phyloP scores from a whole-genome alignment of 1,140 invertebrate genomes.

The Drosophila pseudoobscura region DNA sequence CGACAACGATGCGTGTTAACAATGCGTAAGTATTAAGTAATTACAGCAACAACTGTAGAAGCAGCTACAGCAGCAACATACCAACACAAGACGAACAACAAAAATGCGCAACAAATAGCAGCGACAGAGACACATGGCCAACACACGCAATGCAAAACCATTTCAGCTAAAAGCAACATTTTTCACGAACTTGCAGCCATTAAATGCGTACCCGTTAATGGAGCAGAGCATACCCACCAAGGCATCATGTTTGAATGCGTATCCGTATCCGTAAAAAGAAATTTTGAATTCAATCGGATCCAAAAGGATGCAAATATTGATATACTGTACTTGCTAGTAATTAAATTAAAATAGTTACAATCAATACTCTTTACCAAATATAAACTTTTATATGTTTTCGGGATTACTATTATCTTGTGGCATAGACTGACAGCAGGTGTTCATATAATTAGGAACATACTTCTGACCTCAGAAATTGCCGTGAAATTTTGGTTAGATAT shows the following conservation, averaged over 20 bases:
- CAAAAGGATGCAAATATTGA: no score
- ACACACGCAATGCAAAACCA: conserved; percentile 52
- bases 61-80: conserved; percentile 20
- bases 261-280: no score
- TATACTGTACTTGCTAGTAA: no score
- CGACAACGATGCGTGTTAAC: conserved; percentile 71
- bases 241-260: no score
- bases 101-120: conserved; percentile 21
- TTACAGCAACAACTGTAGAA: conserved; percentile 54
- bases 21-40: conserved; percentile 77
- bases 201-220: conserved; percentile 5
- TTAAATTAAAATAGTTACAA: no score
- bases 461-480: no score
- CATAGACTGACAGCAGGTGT: no score
- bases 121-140: conserved; percentile 25
- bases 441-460: no score
- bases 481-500: not conserved
- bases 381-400: no score
- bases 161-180: conserved; percentile 49
- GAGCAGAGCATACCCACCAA: not conserved
- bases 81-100: conserved; percentile 7
- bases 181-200: conserved; percentile 47
- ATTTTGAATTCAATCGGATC: no score
- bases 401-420: no score
- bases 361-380: no score